These are phyloP conservation scores for Horisme vitalbata DNA, from an alignment of 2,888 invertebrate genomes.

Conservation along the genomic window DNA sequence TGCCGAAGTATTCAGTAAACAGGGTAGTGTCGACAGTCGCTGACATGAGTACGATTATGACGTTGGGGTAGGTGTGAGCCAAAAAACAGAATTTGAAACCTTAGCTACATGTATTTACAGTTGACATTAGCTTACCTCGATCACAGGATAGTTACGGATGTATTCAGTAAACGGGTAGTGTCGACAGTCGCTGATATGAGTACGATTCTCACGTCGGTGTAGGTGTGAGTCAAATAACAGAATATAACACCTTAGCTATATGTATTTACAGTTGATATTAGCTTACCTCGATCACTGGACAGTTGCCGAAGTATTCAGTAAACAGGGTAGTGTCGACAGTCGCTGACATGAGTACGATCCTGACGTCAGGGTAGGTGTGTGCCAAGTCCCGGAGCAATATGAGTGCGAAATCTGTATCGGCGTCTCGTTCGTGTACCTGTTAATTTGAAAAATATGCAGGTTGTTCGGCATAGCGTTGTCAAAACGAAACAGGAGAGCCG, in stretches of 20 bases:
- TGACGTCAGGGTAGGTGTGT: slow-evolving; percentile 93
- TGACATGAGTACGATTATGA: slow-evolving; percentile 98
- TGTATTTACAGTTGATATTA: not conserved
- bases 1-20: slow-evolving; percentile 95
- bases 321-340: slow-evolving; percentile 98
- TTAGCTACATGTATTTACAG: not conserved
- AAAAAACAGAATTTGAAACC: no score
- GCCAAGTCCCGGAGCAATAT: slow-evolving; percentile 98
- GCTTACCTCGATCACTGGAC: slow-evolving; percentile 91
- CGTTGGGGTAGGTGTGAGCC: slow-evolving; percentile 95
- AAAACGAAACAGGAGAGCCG: no score
- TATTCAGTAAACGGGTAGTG: slow-evolving; percentile 94
- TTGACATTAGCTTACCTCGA: slow-evolving; percentile 82
- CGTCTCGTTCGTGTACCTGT: slow-evolving; percentile 86
- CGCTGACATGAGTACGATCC: slow-evolving; percentile 98
- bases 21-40: slow-evolving; percentile 98
- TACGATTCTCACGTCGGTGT: slow-evolving; percentile 95
- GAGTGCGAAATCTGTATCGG: slow-evolving; percentile 97
- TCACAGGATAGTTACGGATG: slow-evolving; percentile 94
- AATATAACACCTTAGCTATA: no score
- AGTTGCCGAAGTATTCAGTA: slow-evolving; percentile 94
- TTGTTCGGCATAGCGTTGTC: no score
- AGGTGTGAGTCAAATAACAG: slow-evolving; percentile 96
- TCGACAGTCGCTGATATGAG: slow-evolving; percentile 99
- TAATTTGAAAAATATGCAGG: not conserved